Percentiles rank a stretch among this genome's conserved stretches.
Conservation (phyloP, 2,888 invertebrate species). For the Rhaphigaster nebulosa region DNA sequence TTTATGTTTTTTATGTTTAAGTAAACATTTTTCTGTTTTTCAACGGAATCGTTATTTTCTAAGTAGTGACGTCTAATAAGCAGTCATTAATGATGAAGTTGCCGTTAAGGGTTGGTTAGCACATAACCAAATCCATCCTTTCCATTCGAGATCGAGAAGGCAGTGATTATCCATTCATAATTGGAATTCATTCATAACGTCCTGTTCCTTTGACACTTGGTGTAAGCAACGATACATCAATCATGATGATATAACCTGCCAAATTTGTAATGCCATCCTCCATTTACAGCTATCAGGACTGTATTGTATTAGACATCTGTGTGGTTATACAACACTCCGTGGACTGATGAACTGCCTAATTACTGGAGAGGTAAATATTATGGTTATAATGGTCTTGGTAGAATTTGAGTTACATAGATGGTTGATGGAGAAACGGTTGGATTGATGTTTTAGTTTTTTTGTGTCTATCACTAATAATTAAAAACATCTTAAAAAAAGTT, state of each 20-base stretch:
- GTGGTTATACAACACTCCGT: background rate
- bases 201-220: background rate
- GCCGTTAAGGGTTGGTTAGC: no score
- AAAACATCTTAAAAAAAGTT: no score
- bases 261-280: background rate
- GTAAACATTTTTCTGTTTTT: no score
- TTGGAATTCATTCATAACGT: slow-evolving; percentile 8
- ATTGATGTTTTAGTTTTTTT: background rate
- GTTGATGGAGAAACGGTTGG: no score
- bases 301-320: background rate
- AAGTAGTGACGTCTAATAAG: no score
- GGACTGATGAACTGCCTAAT: background rate
- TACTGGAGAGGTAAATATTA: background rate
- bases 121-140: background rate
- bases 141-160: background rate
- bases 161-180: slow-evolving; percentile 19
- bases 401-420: no score
- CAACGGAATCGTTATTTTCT: no score
- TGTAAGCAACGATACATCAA: background rate
- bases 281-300: background rate
- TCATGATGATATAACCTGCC: background rate
- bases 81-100: background rate
- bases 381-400: background rate
- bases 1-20: no score
- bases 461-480: no score